These are phyloP conservation scores for Aproaerema taeniolella DNA, from an alignment of 2,888 invertebrate species.

Conservation along the genomic window DNA sequence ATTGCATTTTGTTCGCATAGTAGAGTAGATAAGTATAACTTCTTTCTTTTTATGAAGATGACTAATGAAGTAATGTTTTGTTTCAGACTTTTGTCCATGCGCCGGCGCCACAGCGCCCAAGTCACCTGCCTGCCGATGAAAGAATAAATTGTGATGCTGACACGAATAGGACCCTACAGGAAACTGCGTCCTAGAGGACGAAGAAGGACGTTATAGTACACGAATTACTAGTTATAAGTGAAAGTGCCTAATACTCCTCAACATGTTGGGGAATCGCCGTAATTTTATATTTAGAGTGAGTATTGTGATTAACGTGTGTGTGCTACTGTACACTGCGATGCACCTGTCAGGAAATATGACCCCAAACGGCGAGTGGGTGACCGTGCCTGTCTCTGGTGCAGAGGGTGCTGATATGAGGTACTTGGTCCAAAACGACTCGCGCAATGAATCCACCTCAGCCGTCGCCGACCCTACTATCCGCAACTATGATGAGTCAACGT, in stretches of 20 bases:
- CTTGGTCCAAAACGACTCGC: constrained; percentile 32
- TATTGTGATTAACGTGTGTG: constrained; percentile 84
- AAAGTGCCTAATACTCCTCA: constrained; percentile 59
- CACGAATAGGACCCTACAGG: constrained; percentile 66
- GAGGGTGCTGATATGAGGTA: no score
- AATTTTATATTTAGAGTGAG: constrained; percentile 86
- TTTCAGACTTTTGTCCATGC: constrained; percentile 48
- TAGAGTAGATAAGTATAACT: no score
- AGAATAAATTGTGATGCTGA: constrained; percentile 75
- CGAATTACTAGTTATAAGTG: constrained; percentile 47
- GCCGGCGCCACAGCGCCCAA: constrained; percentile 55
- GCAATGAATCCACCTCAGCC: constrained; percentile 46
- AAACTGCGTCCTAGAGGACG: constrained; percentile 76
- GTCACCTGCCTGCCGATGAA: constrained; percentile 58
- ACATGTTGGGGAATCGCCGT: constrained; percentile 72
- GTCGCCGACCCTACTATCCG: constrained; percentile 53
- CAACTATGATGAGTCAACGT: constrained; percentile 43
- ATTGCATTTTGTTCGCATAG: no score
- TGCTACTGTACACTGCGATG: constrained; percentile 83
- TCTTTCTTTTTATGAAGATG: neutral
- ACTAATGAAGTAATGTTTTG: constrained; percentile 26
- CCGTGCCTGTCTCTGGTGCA: constrained; percentile 38
- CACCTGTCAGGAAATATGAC: constrained; percentile 65
- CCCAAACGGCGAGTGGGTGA: constrained; percentile 54
- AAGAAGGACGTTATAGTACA: constrained; percentile 65